Percentiles rank a stretch among this genome's conserved stretches.
Conservation (phyloP, 2,113 vertebrate genomes). For the Brachypteracias leptosomus region DNA sequence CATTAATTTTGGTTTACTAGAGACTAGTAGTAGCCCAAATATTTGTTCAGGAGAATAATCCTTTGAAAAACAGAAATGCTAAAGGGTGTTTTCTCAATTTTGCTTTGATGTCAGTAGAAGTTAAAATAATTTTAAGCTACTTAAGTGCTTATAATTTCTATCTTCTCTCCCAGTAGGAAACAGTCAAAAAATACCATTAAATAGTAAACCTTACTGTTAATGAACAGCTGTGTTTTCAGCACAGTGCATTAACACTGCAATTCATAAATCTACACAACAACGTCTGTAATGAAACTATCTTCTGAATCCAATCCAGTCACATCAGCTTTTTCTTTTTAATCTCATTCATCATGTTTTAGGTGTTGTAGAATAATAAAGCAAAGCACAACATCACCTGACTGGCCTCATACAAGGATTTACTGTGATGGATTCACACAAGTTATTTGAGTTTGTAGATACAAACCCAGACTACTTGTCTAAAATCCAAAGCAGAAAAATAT, state of each 20-base stretch:
- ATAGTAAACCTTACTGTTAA: background rate
- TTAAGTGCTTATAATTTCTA: background rate
- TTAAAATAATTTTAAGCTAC: background rate
- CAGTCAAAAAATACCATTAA: background rate
- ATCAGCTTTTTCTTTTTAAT: background rate
- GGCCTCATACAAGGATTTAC: background rate
- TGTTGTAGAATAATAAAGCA: background rate
- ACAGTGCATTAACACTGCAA: background rate
- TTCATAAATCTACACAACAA: background rate
- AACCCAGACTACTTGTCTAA: background rate
- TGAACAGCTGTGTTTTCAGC: background rate
- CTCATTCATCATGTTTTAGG: background rate
- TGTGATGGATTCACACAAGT: fast-evolving
- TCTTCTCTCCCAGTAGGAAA: background rate
- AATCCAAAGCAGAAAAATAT: background rate
- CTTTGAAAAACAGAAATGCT: background rate
- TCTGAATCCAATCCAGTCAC: background rate
- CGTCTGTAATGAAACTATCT: background rate
- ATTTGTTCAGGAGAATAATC: background rate
- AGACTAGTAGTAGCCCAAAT: background rate
- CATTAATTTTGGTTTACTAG: background rate
- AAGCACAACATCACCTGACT: background rate
- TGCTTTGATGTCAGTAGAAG: background rate
- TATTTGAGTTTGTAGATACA: background rate
- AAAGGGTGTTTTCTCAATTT: background rate